Conservation (phyloP, 2,113 vertebrate genomes). For the Salvator merianae region DNA sequence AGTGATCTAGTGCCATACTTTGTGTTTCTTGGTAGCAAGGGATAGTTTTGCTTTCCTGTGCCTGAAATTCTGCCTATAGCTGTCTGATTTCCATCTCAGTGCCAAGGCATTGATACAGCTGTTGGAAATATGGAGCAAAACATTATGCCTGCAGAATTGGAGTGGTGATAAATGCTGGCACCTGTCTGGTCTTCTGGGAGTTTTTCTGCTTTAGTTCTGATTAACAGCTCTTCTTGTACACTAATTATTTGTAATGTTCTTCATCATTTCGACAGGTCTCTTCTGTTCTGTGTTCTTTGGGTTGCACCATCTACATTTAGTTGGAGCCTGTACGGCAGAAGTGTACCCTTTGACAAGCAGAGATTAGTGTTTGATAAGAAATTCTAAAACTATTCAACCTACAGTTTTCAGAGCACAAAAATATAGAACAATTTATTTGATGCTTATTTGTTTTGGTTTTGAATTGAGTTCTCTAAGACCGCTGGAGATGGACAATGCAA, state of each 20-base stretch:
- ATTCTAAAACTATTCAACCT: not conserved
- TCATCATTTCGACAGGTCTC: conserved; percentile 24
- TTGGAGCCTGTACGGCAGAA: not conserved
- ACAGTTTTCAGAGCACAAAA: not conserved
- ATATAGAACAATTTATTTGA: not conserved
- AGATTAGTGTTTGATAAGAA: not conserved
- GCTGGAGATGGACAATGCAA: not conserved
- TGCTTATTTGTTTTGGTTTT: not conserved
- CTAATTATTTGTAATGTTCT: conserved; percentile 49
- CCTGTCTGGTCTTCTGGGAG: conserved; percentile 40
- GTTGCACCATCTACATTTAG: conserved; percentile 21
- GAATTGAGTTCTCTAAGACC: not conserved
- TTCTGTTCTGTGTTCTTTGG: conserved; percentile 24
- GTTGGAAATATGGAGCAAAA: conserved; percentile 38
- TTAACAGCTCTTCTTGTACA: conserved; percentile 30
- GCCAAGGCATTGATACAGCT: not conserved
- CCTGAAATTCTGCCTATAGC: not conserved
- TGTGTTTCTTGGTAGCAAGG: not conserved
- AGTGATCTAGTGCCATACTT: not conserved
- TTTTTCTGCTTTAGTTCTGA: conserved; percentile 57
- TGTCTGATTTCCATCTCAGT: not conserved
- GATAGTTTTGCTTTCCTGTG: not conserved
- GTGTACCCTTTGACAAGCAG: not conserved
- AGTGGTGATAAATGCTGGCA: conserved; percentile 52
- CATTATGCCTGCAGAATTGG: conserved; percentile 43